Base-by-base conservation (phyloP, 1,140 invertebrate species). In the Zaprionus ornatus region DNA sequence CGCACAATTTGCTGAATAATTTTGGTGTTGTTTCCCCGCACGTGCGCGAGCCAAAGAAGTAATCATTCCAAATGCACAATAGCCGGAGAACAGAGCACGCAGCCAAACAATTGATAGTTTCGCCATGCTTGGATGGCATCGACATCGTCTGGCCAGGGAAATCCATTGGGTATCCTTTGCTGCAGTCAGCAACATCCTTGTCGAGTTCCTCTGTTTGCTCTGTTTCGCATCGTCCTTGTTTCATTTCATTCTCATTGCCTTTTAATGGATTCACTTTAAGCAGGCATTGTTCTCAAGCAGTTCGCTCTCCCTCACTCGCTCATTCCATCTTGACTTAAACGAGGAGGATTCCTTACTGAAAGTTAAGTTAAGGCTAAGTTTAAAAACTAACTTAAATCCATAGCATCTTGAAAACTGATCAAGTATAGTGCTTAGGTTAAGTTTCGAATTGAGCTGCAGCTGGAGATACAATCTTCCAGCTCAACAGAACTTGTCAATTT, bases 11-110 rank as follows among this genome's bases (percentile, higher is more conserved):
- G 78, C 40, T 80, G 80, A 86, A 74, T 87, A 87, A 82, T 82
- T 87, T 78, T 62, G 40, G 61, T 71, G 54, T 73, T 87, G 63
- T 62, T 52, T 52, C 55, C 50, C 50, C 32, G 45, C 50, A 52
- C 65, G 63, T 56, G 54, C 42, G 55, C 42, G 45, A 17, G 29
- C 42, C 40, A 37, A 37, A 74, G 83, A 48, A 77, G 83, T 78
- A 88, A 88, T 87, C 83, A 87, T 88, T 71, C 59, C 77, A 78
- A 88, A 83, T 88, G 74, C 83, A 87, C 83, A 87, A 87, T 83
- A 76, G 69, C 61, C 64, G 19, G 60, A 61, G 70, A 55, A 59
- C 50, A 67, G 52, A 56, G 40, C n/a, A 62, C 17, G 66, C 9
- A 57, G 75, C 71, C 74, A 35, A 67, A 73, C 76, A 80, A 54